Base-by-base conservation (phyloP, 2,888 invertebrate genomes). In the Phragmatobia fuliginosa region DNA sequence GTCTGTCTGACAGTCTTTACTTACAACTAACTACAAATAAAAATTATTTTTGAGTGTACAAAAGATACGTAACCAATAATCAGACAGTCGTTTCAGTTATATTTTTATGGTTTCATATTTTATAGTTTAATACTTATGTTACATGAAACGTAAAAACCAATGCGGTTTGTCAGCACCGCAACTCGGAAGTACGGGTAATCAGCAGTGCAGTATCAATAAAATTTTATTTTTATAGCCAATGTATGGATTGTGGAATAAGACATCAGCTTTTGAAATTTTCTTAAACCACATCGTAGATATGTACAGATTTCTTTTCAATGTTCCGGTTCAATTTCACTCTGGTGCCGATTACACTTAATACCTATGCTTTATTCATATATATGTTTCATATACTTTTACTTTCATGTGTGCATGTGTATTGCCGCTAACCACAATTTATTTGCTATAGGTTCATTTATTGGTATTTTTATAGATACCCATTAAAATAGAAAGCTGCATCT, bases 281-380 rank as follows among this genome's bases (percentile, higher is more conserved):
- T 83, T 84, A 80, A 76, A 87, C 86, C 84, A 84, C 88, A 89
- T 89, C 83, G 83, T 78, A 79, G 73, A 73, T 83, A 74, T 67
- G 78, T 83, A 87, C 88, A 86, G 89, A 91, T 91, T 91, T 92
- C 90, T 89, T 90, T 88, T 87, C 87, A 85, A 89, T 89, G 88
- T 88, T 91, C 91, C 92, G 91, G 90, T 90, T 89, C 84, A 88
- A 85, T 92, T 92, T 92, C 91, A 86, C 90, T 87, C 75, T 69
- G 68, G 72, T 78, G 79, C 80, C 85, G 83, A 88, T 89, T 86
- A 85, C 85, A 86, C 78, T 83, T 83, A 86, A 86, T 88, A 74
- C 84, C 79, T 80, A 79, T 83, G 79, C 21, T 8, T 21, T 85
- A 79, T 85, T 85, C 78, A 81, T 83, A 79, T 80, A 77, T 78